Conservation (phyloP, 1,140 invertebrate genomes). For the Planococcus citri region DNA sequence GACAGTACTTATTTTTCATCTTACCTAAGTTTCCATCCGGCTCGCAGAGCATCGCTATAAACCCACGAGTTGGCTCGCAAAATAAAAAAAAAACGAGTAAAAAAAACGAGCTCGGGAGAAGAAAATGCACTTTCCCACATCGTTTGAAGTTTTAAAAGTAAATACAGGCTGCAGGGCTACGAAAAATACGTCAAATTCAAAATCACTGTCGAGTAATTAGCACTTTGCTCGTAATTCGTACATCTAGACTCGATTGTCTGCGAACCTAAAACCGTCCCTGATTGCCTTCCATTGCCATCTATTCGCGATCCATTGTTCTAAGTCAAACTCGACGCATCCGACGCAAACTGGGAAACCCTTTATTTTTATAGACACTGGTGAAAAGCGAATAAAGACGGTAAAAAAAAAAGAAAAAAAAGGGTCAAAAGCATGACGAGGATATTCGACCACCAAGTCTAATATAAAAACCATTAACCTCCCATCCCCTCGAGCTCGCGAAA, state of each 20-base stretch:
- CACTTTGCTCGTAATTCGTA: too few relatives aligned
- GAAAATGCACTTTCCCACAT: background rate
- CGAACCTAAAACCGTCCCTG: too few relatives aligned
- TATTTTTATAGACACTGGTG: conserved; percentile 2
- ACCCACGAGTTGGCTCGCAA: background rate
- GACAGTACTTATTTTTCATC: background rate
- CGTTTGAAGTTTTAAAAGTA: conserved; percentile 6
- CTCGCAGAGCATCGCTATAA: too few relatives aligned
- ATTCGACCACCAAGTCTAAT: background rate
- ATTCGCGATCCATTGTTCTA: too few relatives aligned
- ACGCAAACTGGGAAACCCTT: background rate
- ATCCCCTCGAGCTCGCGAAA: background rate
- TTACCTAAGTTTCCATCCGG: background rate
- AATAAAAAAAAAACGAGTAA: background rate
- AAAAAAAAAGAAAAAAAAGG: background rate
- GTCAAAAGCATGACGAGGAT: conserved; percentile 6
- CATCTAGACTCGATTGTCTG: too few relatives aligned
- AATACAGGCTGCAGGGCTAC: background rate
- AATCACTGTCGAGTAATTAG: background rate
- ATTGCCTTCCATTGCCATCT: too few relatives aligned
- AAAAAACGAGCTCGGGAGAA: too few relatives aligned
- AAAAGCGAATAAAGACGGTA: conserved; percentile 1
- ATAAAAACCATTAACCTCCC: conserved; percentile 6
- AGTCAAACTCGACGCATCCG: too few relatives aligned
- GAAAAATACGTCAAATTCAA: background rate